Conservation (phyloP, 23 tunicate species). For the Trididemnum nubilum region DNA sequence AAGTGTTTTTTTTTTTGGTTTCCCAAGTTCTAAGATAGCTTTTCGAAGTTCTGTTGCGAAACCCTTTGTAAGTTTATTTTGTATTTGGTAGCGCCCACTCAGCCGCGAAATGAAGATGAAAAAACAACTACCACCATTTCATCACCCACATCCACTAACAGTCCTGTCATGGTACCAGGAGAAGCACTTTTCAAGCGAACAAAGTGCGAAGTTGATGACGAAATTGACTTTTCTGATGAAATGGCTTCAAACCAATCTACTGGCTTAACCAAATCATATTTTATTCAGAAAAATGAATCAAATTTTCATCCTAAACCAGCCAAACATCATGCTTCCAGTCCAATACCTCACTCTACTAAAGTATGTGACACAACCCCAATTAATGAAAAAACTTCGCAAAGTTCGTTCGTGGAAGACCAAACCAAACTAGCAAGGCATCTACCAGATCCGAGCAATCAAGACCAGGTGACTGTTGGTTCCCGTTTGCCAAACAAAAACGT, state of each 20-base stretch:
- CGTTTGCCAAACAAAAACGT: not conserved
- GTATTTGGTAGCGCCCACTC: too few relatives aligned
- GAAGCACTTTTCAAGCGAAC: constrained; percentile 25
- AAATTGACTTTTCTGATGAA: constrained; percentile 2
- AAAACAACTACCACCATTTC: not conserved
- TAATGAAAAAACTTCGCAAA: not conserved
- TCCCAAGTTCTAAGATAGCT: too few relatives aligned
- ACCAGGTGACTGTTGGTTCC: not conserved
- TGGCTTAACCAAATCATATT: not conserved
- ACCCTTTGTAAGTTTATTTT: too few relatives aligned
- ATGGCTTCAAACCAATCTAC: not conserved
- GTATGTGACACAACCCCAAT: not conserved
- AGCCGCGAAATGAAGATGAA: not conserved
- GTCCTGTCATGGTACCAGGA: constrained; percentile 4
- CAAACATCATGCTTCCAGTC: not conserved
- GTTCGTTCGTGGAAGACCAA: not conserved
- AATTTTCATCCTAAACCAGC: not conserved
- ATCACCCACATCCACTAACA: not conserved
- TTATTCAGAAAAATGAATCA: too few relatives aligned
- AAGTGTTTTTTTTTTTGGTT: too few relatives aligned
- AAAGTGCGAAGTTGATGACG: constrained; percentile 27
- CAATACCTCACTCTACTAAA: not conserved
- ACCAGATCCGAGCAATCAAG: not conserved
- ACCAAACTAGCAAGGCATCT: not conserved
- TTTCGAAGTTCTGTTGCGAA: too few relatives aligned